Evolutionary conservation across 1,140 invertebrate genomes (phyloP), one percentile per base, ranked within the genome.

Genomic region (Papilio helenus): DNA sequence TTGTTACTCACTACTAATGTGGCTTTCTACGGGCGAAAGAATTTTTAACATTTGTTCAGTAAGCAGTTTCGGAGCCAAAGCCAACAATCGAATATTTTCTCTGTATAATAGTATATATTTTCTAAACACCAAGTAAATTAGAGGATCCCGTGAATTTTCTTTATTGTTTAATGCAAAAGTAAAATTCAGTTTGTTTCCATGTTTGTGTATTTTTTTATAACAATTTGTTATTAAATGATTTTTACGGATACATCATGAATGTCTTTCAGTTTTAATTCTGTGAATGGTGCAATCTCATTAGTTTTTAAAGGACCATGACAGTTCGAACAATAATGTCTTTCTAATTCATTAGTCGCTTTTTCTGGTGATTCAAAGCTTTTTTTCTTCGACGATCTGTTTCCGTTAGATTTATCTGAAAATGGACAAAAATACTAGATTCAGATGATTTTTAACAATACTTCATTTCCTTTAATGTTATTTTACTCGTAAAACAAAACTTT

Each of bases 401-500:
- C 39, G 20, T 44, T 73, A 44, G 42, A 73, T 73, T 73, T 73
- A 44, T 73, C 72, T 73, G 72, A 8, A 73, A 73, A 61, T 61
- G 23, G 3, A 26, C 58, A 26, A 3, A 29, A 39, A 39, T 7
- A 8, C 7, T 39, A 39, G 34, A 39, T 39, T 39, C 34, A 0
- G 5, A 7, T 0, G 44, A 46, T 46, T 46, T 14, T 46, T 46
- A 8, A 39, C 7, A 39, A 39, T 39, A 39, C 34, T 39, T 39
- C 0, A 8, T 39, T 39, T 7, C 5, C 34, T 39, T 39, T 39
- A 39, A 8, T 39, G 34, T 39, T 39, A 8, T 7, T 8, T 39
- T 8, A 39, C 34, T 39, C 34, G 1, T 0, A 39, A 39, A 39
- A 39, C 8, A 39, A 7, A 34, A 34, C 34, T 39, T 39, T 8